A percentile compares a stretch with the other conserved stretches of the same genome.
These are phyloP conservation scores for Pardosa pseudoannulata DNA, from an alignment of 2,888 invertebrate species.

Conservation along the genomic window DNA sequence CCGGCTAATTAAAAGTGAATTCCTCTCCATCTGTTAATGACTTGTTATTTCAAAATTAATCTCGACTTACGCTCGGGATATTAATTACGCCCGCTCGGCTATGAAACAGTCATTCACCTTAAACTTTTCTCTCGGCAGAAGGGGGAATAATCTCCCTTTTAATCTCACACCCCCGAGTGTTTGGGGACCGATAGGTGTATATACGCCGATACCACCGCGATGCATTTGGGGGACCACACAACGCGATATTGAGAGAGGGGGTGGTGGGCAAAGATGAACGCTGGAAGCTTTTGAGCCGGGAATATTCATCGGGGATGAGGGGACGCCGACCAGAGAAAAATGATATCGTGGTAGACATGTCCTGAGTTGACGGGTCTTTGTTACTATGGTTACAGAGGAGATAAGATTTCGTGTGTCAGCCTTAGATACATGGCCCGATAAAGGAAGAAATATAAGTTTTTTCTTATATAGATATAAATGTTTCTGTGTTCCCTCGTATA, in stretches of 20 bases:
- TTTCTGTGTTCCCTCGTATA: background rate
- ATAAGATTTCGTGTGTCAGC: conserved; percentile 6
- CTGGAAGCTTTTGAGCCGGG: too few species aligned
- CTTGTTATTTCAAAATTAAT: conserved; percentile 7
- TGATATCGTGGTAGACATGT: conserved; percentile 4
- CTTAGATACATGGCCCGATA: background rate
- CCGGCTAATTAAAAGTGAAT: background rate
- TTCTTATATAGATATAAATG: background rate
- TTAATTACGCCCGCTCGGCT: background rate
- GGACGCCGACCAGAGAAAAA: background rate
- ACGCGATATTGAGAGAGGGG: background rate
- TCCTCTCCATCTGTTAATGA: background rate
- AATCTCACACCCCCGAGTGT: conserved; percentile 10
- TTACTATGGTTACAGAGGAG: background rate
- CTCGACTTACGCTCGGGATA: background rate
- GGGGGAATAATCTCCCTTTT: background rate
- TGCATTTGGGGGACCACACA: conserved; percentile 1
- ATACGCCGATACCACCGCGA: background rate
- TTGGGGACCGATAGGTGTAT: background rate
- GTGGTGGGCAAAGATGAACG: background rate
- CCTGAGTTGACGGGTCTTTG: background rate
- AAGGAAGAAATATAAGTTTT: background rate
- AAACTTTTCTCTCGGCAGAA: background rate
- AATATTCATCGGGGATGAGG: background rate
- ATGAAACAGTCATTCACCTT: background rate